A percentile compares a stretch with the other conserved stretches of the same genome.
phyloP scores from a whole-genome alignment of 1,140 invertebrate genomes.

The Ooceraea biroi region DNA sequence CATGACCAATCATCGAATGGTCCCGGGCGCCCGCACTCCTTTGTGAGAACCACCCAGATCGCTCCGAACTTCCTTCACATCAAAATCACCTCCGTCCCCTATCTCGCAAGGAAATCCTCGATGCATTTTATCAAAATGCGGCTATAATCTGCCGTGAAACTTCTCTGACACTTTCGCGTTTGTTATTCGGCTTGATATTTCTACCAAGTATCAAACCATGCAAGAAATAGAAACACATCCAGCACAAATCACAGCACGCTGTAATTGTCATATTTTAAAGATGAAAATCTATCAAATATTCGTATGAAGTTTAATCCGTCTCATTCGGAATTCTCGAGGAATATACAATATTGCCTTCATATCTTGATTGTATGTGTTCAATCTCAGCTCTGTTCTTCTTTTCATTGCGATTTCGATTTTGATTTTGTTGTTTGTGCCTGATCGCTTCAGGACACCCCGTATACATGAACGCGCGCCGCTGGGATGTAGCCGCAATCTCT shows the following conservation, averaged over 20 bases:
- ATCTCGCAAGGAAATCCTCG: conserved; percentile 19
- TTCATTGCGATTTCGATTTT: neutral
- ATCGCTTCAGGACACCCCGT: conserved; percentile 63
- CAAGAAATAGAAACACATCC: neutral
- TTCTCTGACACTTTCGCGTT: neutral
- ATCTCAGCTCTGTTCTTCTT: neutral
- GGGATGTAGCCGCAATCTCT: conserved; percentile 72
- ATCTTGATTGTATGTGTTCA: neutral
- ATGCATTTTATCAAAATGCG: neutral
- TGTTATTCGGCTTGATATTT: neutral
- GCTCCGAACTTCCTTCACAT: conserved; percentile 39
- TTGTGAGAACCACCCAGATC: conserved; percentile 34
- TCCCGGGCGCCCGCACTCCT: conserved; percentile 44
- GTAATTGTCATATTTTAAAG: too few species aligned
- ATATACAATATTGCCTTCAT: too few species aligned
- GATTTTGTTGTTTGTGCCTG: neutral
- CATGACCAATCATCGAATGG: conserved; percentile 71
- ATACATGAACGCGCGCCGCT: conserved; percentile 26
- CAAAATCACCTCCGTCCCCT: conserved; percentile 39
- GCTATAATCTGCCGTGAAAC: neutral
- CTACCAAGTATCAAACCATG: too few species aligned
- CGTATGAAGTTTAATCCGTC: too few species aligned
- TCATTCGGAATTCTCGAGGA: too few species aligned
- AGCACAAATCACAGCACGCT: too few species aligned
- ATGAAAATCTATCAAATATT: too few species aligned